Evolutionary conservation across 2,888 invertebrate genomes (phyloP).

Genomic region (Orthosia gothica): DNA sequence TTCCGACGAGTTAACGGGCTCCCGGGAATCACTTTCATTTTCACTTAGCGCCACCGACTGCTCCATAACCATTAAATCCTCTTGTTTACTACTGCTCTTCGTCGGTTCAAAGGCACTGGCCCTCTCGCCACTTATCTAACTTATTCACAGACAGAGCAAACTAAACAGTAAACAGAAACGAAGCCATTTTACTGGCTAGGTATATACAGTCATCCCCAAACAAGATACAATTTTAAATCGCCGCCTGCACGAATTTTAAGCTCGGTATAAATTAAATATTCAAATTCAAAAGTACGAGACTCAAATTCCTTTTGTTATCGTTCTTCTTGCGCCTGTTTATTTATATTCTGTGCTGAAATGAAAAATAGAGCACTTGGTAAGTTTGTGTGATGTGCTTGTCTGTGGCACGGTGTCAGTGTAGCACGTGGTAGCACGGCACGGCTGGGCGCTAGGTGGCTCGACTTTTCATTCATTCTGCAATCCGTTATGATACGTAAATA

Average conservation of each 20-base stretch:
- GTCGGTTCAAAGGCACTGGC: constrained; percentile 72
- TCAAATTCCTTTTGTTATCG: constrained; percentile 72
- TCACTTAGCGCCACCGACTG: constrained; percentile 86
- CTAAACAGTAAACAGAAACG: constrained; percentile 80
- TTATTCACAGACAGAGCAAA: constrained; percentile 83
- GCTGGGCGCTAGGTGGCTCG: constrained; percentile 13
- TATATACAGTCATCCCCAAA: constrained; percentile 70
- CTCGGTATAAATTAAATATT: constrained; percentile 78
- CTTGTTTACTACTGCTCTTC: constrained; percentile 82
- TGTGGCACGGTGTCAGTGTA: neutral
- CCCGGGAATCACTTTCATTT: constrained; percentile 87
- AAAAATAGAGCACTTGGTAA: constrained; percentile 63
- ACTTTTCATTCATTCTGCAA: constrained; percentile 33
- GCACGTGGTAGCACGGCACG: neutral
- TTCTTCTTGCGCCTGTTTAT: constrained; percentile 64
- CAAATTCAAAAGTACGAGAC: constrained; percentile 72
- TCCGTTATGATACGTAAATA: constrained; percentile 20
- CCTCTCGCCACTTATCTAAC: constrained; percentile 77
- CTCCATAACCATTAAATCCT: constrained; percentile 86
- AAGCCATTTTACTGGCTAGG: constrained; percentile 66
- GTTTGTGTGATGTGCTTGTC: constrained; percentile 50
- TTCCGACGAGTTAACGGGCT: constrained; percentile 81
- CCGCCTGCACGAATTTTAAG: constrained; percentile 67
- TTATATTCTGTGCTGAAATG: constrained; percentile 62
- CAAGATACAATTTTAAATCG: constrained; percentile 77